Percentiles rank a stretch among this genome's conserved stretches.
Evolutionary conservation across 2,113 vertebrate species (phyloP).

Genomic region (Phylloscopus trochiloides): DNA sequence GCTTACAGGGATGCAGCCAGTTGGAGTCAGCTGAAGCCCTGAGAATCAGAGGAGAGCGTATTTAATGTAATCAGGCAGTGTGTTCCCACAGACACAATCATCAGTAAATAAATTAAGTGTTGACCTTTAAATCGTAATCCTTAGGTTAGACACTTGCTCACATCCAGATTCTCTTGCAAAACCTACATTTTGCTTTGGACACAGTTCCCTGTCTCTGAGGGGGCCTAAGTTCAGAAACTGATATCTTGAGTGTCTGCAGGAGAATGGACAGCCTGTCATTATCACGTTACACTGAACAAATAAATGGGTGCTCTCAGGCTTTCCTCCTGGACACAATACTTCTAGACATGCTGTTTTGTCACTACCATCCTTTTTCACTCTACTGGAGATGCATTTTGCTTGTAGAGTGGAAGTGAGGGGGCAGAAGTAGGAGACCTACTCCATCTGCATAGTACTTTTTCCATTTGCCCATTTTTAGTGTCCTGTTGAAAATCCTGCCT

Average conservation of each 20-base stretch:
- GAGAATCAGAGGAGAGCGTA: background rate
- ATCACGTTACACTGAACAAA: background rate
- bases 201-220: background rate
- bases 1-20: background rate
- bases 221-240: background rate
- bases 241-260: background rate
- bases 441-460: background rate
- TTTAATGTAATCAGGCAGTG: background rate
- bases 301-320: background rate
- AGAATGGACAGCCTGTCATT: background rate
- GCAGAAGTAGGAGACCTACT: background rate
- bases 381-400: background rate
- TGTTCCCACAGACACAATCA: background rate
- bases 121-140: constrained; percentile 24
- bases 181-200: background rate
- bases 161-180: background rate
- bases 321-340: background rate
- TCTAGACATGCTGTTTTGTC: background rate
- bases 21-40: background rate
- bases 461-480: background rate
- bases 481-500: background rate
- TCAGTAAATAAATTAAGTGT: constrained; percentile 28
- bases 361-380: background rate
- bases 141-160: background rate
- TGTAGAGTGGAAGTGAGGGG: rapidly evolving